A percentile compares a stretch with the other conserved stretches of the same genome.
Evolutionary conservation across 2,797 vertebrate species (phyloP).

Genomic region (Urophycis tenuis): DNA sequence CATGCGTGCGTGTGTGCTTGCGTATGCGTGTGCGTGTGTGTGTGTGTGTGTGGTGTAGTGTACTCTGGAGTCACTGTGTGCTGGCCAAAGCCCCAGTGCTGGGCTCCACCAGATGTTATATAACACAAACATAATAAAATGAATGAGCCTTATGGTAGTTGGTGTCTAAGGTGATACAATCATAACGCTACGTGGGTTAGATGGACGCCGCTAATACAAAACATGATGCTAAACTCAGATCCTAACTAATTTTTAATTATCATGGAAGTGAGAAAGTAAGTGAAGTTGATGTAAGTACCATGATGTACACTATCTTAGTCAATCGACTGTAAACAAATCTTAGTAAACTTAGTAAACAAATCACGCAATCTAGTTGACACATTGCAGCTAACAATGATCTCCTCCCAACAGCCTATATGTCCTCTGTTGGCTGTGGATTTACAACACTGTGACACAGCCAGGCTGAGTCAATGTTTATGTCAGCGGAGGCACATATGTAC

Average conservation of each 20-base stretch:
- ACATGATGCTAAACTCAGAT: background rate
- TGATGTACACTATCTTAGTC: background rate
- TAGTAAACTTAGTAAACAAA: too few species aligned
- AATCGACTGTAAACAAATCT: too few species aligned
- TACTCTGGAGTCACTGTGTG: background rate
- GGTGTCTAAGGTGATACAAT: background rate
- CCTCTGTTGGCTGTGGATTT: too few species aligned
- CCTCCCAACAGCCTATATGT: too few species aligned
- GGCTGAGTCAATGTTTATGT: too few species aligned
- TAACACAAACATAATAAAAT: background rate
- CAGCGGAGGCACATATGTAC: background rate
- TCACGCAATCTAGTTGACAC: too few species aligned
- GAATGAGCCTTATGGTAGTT: background rate
- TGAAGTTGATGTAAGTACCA: background rate
- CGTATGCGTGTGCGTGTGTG: background rate
- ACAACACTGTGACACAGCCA: background rate
- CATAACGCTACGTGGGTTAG: background rate
- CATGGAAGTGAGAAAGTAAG: background rate
- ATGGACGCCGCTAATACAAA: background rate
- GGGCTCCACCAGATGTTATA: background rate
- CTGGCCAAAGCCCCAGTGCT: background rate
- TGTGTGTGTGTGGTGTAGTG: background rate
- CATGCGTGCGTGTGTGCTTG: background rate
- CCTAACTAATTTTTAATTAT: background rate
- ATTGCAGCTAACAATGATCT: too few species aligned